Conservation (phyloP, 2,888 invertebrate species). For the Tridacna crocea region DNA sequence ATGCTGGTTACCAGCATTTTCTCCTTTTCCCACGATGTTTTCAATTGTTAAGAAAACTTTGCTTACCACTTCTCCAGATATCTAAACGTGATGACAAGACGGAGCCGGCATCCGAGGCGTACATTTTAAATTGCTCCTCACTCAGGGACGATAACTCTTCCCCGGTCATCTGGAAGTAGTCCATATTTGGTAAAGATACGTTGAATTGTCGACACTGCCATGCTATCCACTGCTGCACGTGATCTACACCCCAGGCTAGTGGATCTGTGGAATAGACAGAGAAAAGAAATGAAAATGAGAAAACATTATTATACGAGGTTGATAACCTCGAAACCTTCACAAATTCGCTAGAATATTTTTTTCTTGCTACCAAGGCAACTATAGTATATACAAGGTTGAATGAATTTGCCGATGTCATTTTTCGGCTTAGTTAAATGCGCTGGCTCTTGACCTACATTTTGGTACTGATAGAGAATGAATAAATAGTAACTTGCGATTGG, state of each 20-base stretch:
- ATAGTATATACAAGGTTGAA: no score
- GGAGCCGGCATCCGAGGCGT: conserved; percentile 84
- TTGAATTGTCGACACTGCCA: conserved; percentile 92
- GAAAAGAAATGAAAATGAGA: background rate
- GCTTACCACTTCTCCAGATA: conserved; percentile 92
- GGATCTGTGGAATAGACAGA: conserved; percentile 88
- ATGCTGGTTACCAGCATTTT: no score
- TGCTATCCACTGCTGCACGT: conserved; percentile 92
- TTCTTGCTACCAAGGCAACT: no score
- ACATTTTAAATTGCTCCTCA: conserved; percentile 91
- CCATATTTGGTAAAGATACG: conserved; percentile 87
- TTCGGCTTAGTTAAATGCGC: no score
- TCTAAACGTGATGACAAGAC: conserved; percentile 94
- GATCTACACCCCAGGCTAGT: conserved; percentile 92
- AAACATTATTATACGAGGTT: background rate
- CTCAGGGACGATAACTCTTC: conserved; percentile 90
- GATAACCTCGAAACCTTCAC: background rate
- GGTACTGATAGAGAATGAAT: no score
- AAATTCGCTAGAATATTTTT: background rate
- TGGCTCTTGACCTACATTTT: no score
- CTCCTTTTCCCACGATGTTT: no score
- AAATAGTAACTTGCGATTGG: no score
- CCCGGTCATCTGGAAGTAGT: conserved; percentile 90
- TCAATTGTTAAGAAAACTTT: no score
- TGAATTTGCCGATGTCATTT: no score